Percentiles rank a stretch among this genome's conserved stretches.
phyloP scores from a whole-genome alignment of 2,888 invertebrate species.

The Callyntrura sp. region DNA sequence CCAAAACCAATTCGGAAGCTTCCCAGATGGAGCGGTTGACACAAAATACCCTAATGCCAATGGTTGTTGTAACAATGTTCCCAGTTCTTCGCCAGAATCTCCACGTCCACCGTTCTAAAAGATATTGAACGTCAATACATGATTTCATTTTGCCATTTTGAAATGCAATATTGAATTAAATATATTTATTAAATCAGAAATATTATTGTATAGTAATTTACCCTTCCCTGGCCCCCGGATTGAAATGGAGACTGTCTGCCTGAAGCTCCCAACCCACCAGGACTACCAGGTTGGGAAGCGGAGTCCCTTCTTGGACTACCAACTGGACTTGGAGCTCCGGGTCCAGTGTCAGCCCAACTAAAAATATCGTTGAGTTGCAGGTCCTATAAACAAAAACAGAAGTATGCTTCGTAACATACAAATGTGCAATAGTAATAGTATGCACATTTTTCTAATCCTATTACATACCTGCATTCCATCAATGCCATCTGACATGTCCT shows the following conservation, averaged over 20 bases:
- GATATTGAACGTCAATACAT: neutral
- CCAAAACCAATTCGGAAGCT: constrained; percentile 99
- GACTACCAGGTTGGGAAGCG: constrained; percentile 86
- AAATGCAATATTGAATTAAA: too few relatives aligned
- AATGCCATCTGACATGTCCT: constrained; percentile 88
- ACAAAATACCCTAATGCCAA: constrained; percentile 98
- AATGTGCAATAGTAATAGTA: neutral
- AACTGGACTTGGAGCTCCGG: constrained; percentile 88
- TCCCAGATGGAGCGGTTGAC: constrained; percentile 97
- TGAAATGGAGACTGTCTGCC: constrained; percentile 87
- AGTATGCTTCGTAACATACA: too few relatives aligned
- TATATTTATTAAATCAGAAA: too few relatives aligned
- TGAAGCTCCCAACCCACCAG: constrained; percentile 86
- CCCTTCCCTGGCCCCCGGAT: constrained; percentile 87
- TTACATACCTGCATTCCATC: constrained; percentile 87
- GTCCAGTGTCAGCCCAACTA: constrained; percentile 82
- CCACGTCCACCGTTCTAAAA: constrained; percentile 81
- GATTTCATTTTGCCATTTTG: neutral
- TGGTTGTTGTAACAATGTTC: constrained; percentile 97
- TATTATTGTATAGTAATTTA: constrained; percentile 84
- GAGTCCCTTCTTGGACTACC: constrained; percentile 85
- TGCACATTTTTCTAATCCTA: neutral
- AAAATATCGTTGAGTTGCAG: constrained; percentile 83
- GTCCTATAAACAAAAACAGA: constrained; percentile 75
- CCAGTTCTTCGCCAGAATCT: constrained; percentile 88